phyloP scores from a whole-genome alignment of 1,140 invertebrate genomes.

The Drosophila tani region DNA sequence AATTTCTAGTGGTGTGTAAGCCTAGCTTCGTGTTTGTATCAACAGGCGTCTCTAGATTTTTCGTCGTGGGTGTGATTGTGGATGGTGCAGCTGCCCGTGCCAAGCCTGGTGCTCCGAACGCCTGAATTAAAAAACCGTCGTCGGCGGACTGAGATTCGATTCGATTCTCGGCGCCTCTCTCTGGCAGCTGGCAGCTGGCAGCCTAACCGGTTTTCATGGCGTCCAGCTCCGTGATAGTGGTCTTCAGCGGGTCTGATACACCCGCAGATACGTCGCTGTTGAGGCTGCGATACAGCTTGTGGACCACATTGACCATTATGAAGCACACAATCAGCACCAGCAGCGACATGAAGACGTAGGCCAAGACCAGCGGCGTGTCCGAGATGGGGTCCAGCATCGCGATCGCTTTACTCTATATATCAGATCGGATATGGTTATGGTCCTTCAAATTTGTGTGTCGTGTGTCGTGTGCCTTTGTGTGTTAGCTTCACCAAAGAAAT shows the following conservation, averaged over 20 bases:
- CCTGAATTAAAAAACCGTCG: slow-evolving; percentile 30
- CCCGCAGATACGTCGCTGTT: slow-evolving; percentile 9
- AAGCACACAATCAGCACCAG: slow-evolving; percentile 79
- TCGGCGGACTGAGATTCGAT: slow-evolving; percentile 38
- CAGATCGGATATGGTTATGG: slow-evolving; percentile 6
- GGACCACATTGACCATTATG: slow-evolving; percentile 78
- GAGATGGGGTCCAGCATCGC: slow-evolving; percentile 77
- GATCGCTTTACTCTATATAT: slow-evolving; percentile 18
- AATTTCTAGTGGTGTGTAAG: slow-evolving; percentile 37
- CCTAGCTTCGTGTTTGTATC: slow-evolving; percentile 36
- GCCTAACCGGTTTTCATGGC: slow-evolving; percentile 70
- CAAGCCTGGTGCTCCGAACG: slow-evolving; percentile 22
- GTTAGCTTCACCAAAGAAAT: slow-evolving; percentile 13
- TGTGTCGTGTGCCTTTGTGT: too few species aligned
- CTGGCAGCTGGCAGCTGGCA: slow-evolving; percentile 19
- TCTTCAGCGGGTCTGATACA: slow-evolving; percentile 38
- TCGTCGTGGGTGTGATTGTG: slow-evolving; percentile 12
- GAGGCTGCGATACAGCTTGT: slow-evolving; percentile 73
- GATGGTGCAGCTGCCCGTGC: slow-evolving; percentile 14
- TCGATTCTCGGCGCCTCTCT: slow-evolving; percentile 29
- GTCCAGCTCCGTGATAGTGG: slow-evolving; percentile 63
- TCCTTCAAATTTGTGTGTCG: slow-evolving; percentile 14
- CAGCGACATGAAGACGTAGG: slow-evolving; percentile 78
- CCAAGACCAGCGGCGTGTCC: slow-evolving; percentile 77
- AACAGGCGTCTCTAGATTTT: slow-evolving; percentile 26